Conservation (phyloP, 35 echinoderm and acorn worm genomes). For the Ophiothrix spiculata region DNA sequence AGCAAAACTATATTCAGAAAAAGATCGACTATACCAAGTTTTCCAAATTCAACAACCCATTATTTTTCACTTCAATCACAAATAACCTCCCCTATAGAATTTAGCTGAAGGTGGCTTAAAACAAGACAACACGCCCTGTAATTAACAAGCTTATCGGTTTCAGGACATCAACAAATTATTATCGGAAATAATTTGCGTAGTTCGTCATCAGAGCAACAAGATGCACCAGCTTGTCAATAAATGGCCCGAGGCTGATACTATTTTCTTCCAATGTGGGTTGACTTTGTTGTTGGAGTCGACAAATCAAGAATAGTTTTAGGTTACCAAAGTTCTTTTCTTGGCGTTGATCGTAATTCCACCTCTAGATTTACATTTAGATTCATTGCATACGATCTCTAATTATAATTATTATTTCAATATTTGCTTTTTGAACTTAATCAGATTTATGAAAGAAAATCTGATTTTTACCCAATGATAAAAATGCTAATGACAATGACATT, state of each 20-base stretch:
- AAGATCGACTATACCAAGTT: too few species aligned
- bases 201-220: neutral
- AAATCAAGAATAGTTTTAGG: neutral
- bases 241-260: neutral
- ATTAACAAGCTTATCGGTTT: neutral
- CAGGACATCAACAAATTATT: neutral
- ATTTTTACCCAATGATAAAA: too few species aligned
- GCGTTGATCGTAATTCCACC: too few species aligned
- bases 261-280: neutral
- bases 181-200: neutral
- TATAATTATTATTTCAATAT: too few species aligned
- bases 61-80: neutral
- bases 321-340: too few species aligned
- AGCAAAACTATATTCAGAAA: too few species aligned
- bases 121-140: slow-evolving; percentile 10
- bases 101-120: neutral
- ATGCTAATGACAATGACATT: too few species aligned
- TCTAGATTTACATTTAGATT: too few species aligned
- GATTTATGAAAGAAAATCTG: too few species aligned
- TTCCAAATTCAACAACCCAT: neutral
- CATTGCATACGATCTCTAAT: too few species aligned
- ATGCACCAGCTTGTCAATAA: neutral
- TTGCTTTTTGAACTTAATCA: too few species aligned
- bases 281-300: neutral
- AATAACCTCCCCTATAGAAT: neutral